Base-by-base conservation (phyloP, 1,140 invertebrate species). In the Lepeophtheirus salmonis region DNA sequence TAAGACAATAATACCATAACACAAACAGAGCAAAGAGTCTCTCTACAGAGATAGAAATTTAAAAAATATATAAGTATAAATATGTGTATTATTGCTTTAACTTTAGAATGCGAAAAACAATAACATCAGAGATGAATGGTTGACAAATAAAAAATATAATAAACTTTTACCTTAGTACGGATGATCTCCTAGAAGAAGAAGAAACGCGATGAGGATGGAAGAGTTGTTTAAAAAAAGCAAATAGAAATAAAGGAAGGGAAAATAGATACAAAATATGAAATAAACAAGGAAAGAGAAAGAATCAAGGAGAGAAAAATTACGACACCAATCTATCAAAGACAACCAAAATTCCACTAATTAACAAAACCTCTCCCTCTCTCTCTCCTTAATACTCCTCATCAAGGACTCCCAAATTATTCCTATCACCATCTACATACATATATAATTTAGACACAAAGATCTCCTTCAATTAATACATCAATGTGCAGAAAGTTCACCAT, bases 221-320 rank as follows among this genome's bases (percentile, higher is more conserved):
- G 51, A 25, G 21, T 14, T 17, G 23, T 60, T 23, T 17, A 26
- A 25, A 41, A 48, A 62, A 49, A 50, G 53, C 63, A 25, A 26
- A 55, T 22, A 18, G 48, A 61, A 54, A 41, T 6, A 41, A n/a
- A 41, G 30, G n/a, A n/a, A 41, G 30, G n/a, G 30, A 41, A 6
- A 41, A n/a, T 41, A 41, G n/a, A n/a, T 10, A 41, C 6, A 41
- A n/a, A 6, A 41, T 41, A 6, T 41, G n/a, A 41, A 6, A 41
- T 41, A 41, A 41, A 41, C n/a, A 41, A 10, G n/a, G 30, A n/a
- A 41, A 41, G 30, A 41, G 30, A n/a, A 41, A 54, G 51, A 65
- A 49, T 53, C n/a, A 55, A 50, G 58, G 48, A 64, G 25, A 55
- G 2, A 61, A 22, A 63, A 6, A 65, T 48, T 61, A 50, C 18